Conservation (phyloP, 1,140 invertebrate species). For the Apis dorsata region DNA sequence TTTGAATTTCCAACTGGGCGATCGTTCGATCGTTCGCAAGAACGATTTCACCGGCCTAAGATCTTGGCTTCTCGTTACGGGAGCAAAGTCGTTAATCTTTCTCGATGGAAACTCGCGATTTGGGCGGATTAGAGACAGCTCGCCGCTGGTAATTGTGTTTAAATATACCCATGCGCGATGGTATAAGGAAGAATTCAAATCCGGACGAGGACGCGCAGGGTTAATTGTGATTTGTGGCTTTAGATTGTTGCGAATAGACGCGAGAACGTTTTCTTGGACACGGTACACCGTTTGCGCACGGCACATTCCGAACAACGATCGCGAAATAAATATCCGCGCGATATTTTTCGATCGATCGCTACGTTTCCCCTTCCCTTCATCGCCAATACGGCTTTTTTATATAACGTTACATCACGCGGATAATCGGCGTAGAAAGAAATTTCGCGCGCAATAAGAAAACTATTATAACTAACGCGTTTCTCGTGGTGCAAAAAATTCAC, state of each 20-base stretch:
- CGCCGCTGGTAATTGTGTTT: conserved; percentile 60
- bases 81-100: conserved; percentile 51
- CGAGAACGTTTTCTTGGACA: conserved; percentile 60
- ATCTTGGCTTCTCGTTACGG: conserved; percentile 37
- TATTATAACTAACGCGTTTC: too few species aligned
- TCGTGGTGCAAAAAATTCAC: background rate
- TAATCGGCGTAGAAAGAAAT: too few species aligned
- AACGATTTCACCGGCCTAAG: conserved; percentile 8
- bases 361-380: too few species aligned
- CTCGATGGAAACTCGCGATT: conserved; percentile 44
- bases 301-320: background rate
- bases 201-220: conserved; percentile 41
- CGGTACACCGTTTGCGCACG: conserved; percentile 37
- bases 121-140: conserved; percentile 57
- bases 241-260: conserved; percentile 56
- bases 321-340: background rate
- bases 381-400: too few species aligned
- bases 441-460: too few species aligned
- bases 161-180: conserved; percentile 53
- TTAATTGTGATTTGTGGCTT: conserved; percentile 63
- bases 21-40: conserved; percentile 6
- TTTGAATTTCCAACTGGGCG: accelerated
- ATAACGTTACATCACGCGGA: too few species aligned
- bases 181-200: conserved; percentile 46
- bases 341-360: conserved; percentile 1